A percentile compares a stretch with the other conserved stretches of the same genome.
Evolutionary conservation across 2,797 vertebrate genomes (phyloP).

Genomic region (Tapirus indicus): DNA sequence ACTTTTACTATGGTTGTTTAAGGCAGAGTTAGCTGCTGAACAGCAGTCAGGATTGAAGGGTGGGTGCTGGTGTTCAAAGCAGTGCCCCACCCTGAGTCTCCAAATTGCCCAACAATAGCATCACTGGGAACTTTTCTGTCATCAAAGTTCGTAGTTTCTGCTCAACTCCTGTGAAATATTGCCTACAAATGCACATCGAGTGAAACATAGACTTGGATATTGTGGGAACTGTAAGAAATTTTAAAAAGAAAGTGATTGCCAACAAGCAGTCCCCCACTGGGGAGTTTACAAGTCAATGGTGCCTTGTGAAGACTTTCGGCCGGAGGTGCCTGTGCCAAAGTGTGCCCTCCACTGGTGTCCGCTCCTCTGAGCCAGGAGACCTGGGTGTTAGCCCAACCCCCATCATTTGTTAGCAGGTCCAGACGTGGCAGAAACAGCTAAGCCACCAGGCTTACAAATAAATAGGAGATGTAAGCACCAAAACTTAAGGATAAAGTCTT

Average conservation of each 20-base stretch:
- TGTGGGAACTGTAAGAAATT: background rate
- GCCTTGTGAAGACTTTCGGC: background rate
- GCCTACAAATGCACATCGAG: background rate
- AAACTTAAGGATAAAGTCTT: background rate
- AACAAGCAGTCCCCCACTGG: background rate
- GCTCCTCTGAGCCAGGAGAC: background rate
- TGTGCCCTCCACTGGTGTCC: background rate
- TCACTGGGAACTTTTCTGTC: background rate
- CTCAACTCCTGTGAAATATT: background rate
- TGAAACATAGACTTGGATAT: background rate
- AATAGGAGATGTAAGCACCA: background rate
- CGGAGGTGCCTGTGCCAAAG: background rate
- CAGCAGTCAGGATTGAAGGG: background rate
- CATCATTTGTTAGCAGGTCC: background rate
- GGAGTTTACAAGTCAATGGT: background rate
- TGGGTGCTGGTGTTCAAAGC: background rate
- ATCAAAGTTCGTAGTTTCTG: background rate
- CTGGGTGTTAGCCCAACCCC: background rate
- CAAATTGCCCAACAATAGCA: background rate
- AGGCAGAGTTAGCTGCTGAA: conserved; percentile 42
- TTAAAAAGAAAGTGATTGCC: background rate
- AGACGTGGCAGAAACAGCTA: background rate
- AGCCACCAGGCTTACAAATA: background rate
- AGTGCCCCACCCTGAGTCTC: background rate
- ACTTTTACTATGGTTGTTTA: background rate